Conservation (phyloP, 2,888 invertebrate species). For the Camptogramma bilineatum region DNA sequence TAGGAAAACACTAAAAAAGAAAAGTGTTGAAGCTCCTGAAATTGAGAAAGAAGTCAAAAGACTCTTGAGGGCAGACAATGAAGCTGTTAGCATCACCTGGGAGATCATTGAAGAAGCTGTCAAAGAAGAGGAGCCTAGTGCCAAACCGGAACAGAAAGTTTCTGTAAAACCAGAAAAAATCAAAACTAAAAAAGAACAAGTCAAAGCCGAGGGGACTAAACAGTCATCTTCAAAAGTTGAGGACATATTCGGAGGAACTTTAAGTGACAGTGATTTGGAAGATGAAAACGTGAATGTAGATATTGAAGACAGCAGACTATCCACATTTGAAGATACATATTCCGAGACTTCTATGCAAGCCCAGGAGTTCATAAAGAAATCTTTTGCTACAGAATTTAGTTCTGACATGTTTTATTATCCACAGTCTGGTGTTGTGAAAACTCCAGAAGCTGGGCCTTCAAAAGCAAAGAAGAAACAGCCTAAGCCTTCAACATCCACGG, state of each 20-base stretch:
- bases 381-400: slow-evolving; percentile 67
- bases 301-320: slow-evolving; percentile 92
- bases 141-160: slow-evolving; percentile 62
- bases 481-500: slow-evolving; percentile 43
- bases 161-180: slow-evolving; percentile 74
- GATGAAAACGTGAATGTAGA: slow-evolving; percentile 93
- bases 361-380: slow-evolving; percentile 55
- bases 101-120: slow-evolving; percentile 93
- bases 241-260: slow-evolving; percentile 96
- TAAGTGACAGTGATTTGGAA: slow-evolving; percentile 94
- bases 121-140: slow-evolving; percentile 92
- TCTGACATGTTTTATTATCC: slow-evolving; percentile 69
- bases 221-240: slow-evolving; percentile 73
- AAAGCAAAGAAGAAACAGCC: slow-evolving; percentile 49
- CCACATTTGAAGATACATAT: slow-evolving; percentile 90
- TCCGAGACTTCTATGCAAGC: slow-evolving; percentile 86
- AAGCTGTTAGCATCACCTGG: slow-evolving; percentile 95
- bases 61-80: slow-evolving; percentile 95
- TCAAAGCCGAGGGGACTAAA: slow-evolving; percentile 60
- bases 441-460: slow-evolving; percentile 42
- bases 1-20: slow-evolving; percentile 97
- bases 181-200: slow-evolving; percentile 63
- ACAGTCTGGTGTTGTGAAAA: slow-evolving; percentile 50
- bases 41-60: slow-evolving; percentile 99
- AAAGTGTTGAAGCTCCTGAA: slow-evolving; percentile 98